These are phyloP conservation scores for Lethrus apterus DNA, from an alignment of 1,140 invertebrate genomes.

Conservation along the genomic window DNA sequence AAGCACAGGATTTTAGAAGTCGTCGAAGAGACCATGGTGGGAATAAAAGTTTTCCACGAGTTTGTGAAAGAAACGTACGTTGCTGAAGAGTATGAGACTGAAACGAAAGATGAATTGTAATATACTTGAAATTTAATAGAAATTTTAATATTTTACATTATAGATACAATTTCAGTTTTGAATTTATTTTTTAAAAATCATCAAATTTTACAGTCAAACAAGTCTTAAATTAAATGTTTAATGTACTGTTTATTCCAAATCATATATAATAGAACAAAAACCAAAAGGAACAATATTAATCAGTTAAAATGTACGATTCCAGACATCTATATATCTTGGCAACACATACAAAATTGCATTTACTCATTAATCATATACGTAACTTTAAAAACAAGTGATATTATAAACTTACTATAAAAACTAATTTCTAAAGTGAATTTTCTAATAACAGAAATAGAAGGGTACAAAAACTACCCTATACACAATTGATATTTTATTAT, in stretches of 20 bases:
- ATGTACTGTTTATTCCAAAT: neutral
- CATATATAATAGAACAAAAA: too few relatives aligned
- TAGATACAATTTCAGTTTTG: neutral
- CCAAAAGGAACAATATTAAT: too few relatives aligned
- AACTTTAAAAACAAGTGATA: neutral
- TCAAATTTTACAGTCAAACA: neutral
- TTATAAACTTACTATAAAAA: too few relatives aligned
- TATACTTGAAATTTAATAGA: neutral
- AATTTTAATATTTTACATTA: neutral
- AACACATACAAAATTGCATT: neutral
- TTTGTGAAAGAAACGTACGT: neutral
- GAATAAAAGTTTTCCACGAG: conserved; percentile 3
- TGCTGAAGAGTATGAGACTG: too few relatives aligned
- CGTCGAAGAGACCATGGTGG: conserved; percentile 1
- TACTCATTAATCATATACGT: neutral
- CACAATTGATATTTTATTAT: neutral
- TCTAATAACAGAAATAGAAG: neutral
- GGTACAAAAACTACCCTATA: neutral
- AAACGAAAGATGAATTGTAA: too few relatives aligned
- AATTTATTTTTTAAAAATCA: neutral
- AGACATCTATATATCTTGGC: too few relatives aligned
- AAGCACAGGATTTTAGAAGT: neutral
- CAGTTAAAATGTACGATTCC: too few relatives aligned
- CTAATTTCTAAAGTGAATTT: too few relatives aligned
- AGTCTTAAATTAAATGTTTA: neutral